These are phyloP conservation scores for Zeus faber DNA, from an alignment of 2,113 vertebrate species.

Conservation along the genomic window DNA sequence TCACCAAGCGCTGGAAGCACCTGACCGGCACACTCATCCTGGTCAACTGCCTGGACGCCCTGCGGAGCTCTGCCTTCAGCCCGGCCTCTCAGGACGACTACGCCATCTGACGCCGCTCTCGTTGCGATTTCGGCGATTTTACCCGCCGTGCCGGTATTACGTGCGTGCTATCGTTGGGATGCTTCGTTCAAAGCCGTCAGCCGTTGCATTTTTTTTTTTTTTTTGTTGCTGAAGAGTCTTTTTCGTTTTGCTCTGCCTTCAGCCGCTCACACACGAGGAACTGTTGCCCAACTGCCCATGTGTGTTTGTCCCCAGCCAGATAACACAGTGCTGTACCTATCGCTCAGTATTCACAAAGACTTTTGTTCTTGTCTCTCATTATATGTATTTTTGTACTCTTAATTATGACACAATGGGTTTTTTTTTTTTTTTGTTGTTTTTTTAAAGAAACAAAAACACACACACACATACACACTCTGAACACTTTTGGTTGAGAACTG, in stretches of 20 bases:
- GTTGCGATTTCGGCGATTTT: background rate
- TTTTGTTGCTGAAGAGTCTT: background rate
- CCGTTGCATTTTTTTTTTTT: conserved; percentile 3
- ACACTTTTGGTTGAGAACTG: conserved; percentile 44
- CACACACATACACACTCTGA: conserved; percentile 44
- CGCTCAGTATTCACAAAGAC: conserved; percentile 44
- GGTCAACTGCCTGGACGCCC: conserved; percentile 88
- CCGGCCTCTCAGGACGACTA: conserved; percentile 82
- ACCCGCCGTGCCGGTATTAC: background rate
- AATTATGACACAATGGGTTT: conserved; percentile 49
- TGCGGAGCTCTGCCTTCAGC: conserved; percentile 91
- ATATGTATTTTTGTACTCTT: conserved; percentile 69
- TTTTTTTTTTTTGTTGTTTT: no score
- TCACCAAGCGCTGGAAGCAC: conserved; percentile 97
- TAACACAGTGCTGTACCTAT: conserved; percentile 20
- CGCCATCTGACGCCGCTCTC: conserved; percentile 75
- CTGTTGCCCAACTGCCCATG: background rate
- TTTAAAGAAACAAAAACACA: no score
- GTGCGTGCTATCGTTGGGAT: background rate
- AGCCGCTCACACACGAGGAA: no score
- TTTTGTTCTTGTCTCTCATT: conserved; percentile 46
- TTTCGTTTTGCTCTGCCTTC: background rate
- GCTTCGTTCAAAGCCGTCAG: no score
- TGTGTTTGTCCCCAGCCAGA: conserved; percentile 12
- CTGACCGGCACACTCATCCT: conserved; percentile 94